A percentile compares a stretch with the other conserved stretches of the same genome.
phyloP scores from a whole-genome alignment of 2,888 invertebrate genomes.

The Drosophila pseudotalamancana region DNA sequence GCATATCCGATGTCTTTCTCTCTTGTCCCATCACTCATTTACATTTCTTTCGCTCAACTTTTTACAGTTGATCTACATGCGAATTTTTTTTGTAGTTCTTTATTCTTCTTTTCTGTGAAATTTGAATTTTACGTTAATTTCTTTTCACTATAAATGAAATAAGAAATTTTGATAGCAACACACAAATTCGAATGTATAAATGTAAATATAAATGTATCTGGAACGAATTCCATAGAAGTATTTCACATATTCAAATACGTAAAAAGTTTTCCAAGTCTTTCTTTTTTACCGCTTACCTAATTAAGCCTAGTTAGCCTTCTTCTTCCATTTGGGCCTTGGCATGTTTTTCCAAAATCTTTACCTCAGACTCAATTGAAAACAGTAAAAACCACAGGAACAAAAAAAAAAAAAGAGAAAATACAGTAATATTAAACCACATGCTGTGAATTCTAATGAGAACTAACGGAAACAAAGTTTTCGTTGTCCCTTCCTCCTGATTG shows the following conservation, averaged over 20 bases:
- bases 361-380: constrained; percentile 36
- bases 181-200: background rate
- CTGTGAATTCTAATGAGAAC: constrained; percentile 52
- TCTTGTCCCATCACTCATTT: constrained; percentile 10
- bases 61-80: constrained; percentile 12
- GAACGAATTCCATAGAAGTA: background rate
- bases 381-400: background rate
- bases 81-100: background rate
- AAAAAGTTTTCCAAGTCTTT: background rate
- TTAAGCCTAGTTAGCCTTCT: background rate
- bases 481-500: background rate
- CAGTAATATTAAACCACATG: constrained; percentile 26
- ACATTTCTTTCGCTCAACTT: constrained; percentile 19
- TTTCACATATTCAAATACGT: too few species aligned
- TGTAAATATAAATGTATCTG: background rate
- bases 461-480: constrained; percentile 29
- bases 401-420: background rate
- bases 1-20: constrained; percentile 34
- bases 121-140: constrained; percentile 3
- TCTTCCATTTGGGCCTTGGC: background rate
- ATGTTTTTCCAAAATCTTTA: constrained; percentile 8
- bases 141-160: background rate
- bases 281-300: constrained; percentile 3
- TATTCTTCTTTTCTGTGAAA: constrained; percentile 31
- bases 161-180: background rate